phyloP scores from a whole-genome alignment of 2,797 vertebrate species.

The Siniperca undulata region DNA sequence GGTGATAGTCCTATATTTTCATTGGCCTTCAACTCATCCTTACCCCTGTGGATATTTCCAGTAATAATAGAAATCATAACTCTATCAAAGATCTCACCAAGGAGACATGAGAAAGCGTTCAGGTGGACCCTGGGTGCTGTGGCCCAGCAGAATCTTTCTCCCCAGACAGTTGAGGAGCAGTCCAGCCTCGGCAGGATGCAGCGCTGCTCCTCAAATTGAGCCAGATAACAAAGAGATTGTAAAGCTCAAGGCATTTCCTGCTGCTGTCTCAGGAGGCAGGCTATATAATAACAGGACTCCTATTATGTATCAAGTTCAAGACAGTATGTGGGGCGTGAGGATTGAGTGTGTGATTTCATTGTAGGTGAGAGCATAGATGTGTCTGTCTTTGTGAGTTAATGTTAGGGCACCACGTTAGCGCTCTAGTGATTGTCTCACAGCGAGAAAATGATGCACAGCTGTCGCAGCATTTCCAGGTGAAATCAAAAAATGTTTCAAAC shows the following conservation, averaged over 20 bases:
- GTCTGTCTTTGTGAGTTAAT: constrained; percentile 42
- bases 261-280: constrained; percentile 73
- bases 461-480: constrained; percentile 44
- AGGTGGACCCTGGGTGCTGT: constrained; percentile 23
- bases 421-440: constrained; percentile 4
- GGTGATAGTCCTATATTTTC: constrained; percentile 14
- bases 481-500: constrained; percentile 36
- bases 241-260: constrained; percentile 86
- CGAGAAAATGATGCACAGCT: constrained; percentile 63
- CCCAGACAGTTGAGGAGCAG: constrained; percentile 42
- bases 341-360: constrained; percentile 56
- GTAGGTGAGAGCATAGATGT: constrained; percentile 53
- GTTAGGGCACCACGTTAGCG: neutral
- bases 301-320: constrained; percentile 61
- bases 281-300: constrained; percentile 54
- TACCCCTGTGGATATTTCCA: constrained; percentile 24
- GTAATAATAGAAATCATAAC: constrained; percentile 33
- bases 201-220: constrained; percentile 64
- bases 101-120: constrained; percentile 16
- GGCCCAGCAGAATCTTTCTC: constrained; percentile 30
- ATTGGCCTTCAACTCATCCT: constrained; percentile 24
- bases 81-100: constrained; percentile 29
- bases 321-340: constrained; percentile 51
- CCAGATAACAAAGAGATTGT: constrained; percentile 85
- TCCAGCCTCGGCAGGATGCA: constrained; percentile 72